Conservation (phyloP, 2,888 invertebrate species). For the Drosophila mulleri region DNA sequence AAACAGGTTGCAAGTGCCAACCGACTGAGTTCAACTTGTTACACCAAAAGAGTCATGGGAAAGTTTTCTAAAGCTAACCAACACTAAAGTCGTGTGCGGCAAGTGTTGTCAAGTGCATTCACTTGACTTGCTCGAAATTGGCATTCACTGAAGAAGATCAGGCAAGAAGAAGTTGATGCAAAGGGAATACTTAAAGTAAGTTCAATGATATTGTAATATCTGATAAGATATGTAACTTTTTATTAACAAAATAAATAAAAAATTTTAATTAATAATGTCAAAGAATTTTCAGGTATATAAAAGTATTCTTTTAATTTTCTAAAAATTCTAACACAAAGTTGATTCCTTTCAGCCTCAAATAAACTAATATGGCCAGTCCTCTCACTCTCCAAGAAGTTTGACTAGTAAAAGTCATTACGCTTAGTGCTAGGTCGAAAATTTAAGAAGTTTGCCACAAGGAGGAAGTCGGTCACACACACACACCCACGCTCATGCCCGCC, state of each 20-base stretch:
- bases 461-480: not conserved
- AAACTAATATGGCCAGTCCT: conserved; percentile 4
- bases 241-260: no score
- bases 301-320: not conserved
- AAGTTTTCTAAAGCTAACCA: conserved; percentile 44
- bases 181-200: not conserved
- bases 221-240: no score
- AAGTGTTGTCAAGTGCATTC: conserved; percentile 47
- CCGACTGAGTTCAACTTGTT: conserved; percentile 33
- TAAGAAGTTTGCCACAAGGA: conserved; percentile 19
- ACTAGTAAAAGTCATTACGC: conserved; percentile 15
- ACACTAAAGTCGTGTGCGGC: conserved; percentile 18
- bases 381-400: not conserved
- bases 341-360: not conserved
- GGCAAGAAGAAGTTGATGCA: not conserved
- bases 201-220: not conserved
- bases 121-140: conserved; percentile 30
- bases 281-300: not conserved
- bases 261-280: not conserved
- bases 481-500: conserved; percentile 2
- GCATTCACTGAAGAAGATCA: conserved; percentile 18
- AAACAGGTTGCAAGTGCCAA: conserved; percentile 61
- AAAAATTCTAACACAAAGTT: not conserved
- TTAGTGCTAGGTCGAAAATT: conserved; percentile 12
- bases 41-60: conserved; percentile 46